phyloP scores from a whole-genome alignment of 2,113 vertebrate genomes.

The Gavia stellata region DNA sequence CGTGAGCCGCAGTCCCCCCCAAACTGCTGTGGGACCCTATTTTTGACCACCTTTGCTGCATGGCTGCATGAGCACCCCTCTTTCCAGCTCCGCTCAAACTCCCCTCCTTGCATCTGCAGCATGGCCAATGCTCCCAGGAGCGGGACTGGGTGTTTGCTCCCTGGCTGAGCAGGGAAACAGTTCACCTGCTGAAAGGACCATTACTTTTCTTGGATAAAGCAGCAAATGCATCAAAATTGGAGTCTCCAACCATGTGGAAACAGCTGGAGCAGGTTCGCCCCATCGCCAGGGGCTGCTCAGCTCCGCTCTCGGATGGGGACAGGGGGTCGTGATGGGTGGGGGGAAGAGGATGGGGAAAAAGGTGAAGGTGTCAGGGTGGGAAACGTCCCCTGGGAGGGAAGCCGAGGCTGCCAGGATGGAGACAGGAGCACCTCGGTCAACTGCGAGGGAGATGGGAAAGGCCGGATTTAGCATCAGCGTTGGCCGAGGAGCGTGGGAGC shows the following conservation, averaged over 20 bases:
- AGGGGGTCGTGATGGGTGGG: not conserved
- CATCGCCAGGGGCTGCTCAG: not conserved
- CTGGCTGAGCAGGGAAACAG: not conserved
- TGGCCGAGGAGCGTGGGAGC: not conserved
- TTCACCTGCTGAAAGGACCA: not conserved
- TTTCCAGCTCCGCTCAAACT: not conserved
- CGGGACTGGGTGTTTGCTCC: accelerated
- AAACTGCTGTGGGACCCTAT: too few species aligned
- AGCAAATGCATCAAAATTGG: not conserved
- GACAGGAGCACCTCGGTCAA: not conserved
- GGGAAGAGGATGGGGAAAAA: not conserved
- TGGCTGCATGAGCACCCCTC: not conserved
- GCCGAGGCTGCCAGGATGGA: not conserved
- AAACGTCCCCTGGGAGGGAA: not conserved
- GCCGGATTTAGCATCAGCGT: not conserved
- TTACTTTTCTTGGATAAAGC: not conserved
- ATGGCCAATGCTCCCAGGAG: accelerated
- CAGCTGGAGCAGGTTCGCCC: not conserved
- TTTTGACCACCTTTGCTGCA: not conserved
- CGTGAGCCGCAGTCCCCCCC: accelerated
- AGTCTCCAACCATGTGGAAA: accelerated
- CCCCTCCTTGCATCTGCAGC: accelerated
- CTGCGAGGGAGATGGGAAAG: not conserved
- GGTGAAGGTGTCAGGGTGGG: not conserved
- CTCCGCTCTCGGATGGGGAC: not conserved